Conservation (phyloP, 64 coral and sea anemone species). For the Anthopleura sola region DNA sequence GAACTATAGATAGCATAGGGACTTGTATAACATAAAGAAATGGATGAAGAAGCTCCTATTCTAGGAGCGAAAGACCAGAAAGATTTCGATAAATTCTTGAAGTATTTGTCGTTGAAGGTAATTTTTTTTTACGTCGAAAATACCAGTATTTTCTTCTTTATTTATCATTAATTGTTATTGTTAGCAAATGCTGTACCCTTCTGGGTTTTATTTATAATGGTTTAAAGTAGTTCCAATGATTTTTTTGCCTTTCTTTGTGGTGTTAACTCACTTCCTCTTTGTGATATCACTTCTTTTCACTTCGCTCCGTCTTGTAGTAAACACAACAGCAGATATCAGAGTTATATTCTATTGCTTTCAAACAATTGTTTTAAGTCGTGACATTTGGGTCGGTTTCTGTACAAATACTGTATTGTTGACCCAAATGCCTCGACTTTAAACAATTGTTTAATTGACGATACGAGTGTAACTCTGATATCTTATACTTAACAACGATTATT, state of each 20-base stretch:
- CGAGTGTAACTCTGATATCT: background rate
- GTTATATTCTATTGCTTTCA: too few relatives aligned
- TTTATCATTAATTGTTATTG: background rate
- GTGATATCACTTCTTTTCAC: background rate
- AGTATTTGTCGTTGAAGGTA: conserved; percentile 95
- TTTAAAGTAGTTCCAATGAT: background rate
- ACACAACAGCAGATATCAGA: too few relatives aligned
- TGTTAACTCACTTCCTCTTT: background rate
- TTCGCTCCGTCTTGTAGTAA: background rate
- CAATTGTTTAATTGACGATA: background rate
- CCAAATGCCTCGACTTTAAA: too few relatives aligned
- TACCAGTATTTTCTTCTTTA: background rate
- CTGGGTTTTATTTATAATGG: background rate
- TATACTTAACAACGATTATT: too few relatives aligned
- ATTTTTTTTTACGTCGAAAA: background rate
- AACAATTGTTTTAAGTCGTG: too few relatives aligned
- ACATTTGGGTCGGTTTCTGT: too few relatives aligned
- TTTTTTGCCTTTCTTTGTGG: background rate
- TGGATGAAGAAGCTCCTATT: conserved; percentile 39
- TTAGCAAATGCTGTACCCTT: background rate
- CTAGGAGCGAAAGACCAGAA: conserved; percentile 61
- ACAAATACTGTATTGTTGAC: too few relatives aligned
- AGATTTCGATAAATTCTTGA: conserved; percentile 94
- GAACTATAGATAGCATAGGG: background rate
- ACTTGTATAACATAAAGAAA: conserved; percentile 8